A percentile compares a stretch with the other conserved stretches of the same genome.
phyloP scores from a whole-genome alignment of 2,888 invertebrate species.

The Drosophila neonasuta region DNA sequence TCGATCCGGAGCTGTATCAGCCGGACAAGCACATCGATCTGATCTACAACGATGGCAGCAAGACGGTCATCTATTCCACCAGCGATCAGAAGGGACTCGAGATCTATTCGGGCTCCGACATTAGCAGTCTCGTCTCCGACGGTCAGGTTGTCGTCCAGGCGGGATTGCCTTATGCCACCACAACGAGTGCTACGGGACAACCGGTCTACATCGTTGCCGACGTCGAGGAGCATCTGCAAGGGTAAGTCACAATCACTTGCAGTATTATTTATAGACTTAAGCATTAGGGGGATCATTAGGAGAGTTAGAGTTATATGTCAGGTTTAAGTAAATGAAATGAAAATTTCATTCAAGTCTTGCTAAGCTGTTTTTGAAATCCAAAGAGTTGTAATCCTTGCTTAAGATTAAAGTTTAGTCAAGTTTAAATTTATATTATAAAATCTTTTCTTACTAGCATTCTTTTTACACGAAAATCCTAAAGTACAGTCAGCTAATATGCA shows the following conservation, averaged over 20 bases:
- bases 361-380: too few relatives aligned
- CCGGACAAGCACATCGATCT: slow-evolving; percentile 87
- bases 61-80: slow-evolving; percentile 92
- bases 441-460: too few relatives aligned
- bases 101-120: slow-evolving; percentile 83
- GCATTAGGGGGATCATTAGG: background rate
- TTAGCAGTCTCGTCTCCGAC: slow-evolving; percentile 81
- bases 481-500: too few relatives aligned
- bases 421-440: too few relatives aligned
- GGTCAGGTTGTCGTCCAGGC: slow-evolving; percentile 82
- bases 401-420: too few relatives aligned
- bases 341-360: too few relatives aligned
- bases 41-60: slow-evolving; percentile 92
- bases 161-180: slow-evolving; percentile 81
- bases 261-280: background rate
- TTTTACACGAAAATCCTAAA: too few relatives aligned
- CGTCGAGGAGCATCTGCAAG: slow-evolving; percentile 81
- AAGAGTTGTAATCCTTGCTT: too few relatives aligned
- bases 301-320: background rate
- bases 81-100: slow-evolving; percentile 91
- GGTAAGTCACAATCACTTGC: slow-evolving; percentile 72
- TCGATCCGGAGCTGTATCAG: slow-evolving; percentile 82
- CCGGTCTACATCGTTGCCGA: slow-evolving; percentile 82
- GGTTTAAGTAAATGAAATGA: too few relatives aligned
- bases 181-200: slow-evolving; percentile 79